These are phyloP conservation scores for Platichthys flesus DNA, from an alignment of 2,113 vertebrate genomes.

Conservation along the genomic window DNA sequence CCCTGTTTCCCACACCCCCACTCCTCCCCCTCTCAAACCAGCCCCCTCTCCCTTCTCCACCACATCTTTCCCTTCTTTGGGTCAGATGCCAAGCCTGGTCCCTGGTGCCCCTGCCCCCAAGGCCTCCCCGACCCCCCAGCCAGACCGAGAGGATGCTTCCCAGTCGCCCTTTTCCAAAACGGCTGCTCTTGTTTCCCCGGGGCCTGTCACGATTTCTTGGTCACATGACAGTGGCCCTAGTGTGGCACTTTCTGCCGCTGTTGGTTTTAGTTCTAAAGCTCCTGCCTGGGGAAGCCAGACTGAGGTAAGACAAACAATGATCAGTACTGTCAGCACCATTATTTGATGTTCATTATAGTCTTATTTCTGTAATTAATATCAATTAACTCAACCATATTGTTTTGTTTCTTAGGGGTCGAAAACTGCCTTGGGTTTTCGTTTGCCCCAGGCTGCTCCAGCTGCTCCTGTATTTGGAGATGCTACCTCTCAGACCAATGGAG, in stretches of 20 bases:
- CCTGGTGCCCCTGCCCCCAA: conserved; percentile 83
- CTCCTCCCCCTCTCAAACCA: conserved; percentile 86
- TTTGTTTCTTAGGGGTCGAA: conserved; percentile 86
- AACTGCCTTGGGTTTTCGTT: conserved; percentile 84
- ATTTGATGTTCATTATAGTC: neutral
- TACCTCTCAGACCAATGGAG: conserved; percentile 88
- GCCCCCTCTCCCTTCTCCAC: conserved; percentile 84
- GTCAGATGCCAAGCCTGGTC: conserved; percentile 85
- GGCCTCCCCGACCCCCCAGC: conserved; percentile 78
- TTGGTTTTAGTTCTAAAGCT: conserved; percentile 84
- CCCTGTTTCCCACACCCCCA: conserved; percentile 65
- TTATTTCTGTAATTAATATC: neutral
- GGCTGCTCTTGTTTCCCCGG: conserved; percentile 83
- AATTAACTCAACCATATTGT: neutral
- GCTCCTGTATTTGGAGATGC: conserved; percentile 85
- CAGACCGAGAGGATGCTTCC: conserved; percentile 85
- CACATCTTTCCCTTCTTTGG: conserved; percentile 88
- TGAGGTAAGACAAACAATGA: conserved; percentile 87
- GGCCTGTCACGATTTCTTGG: conserved; percentile 85
- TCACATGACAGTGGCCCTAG: conserved; percentile 81
- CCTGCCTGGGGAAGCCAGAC: conserved; percentile 82
- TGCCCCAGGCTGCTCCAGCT: conserved; percentile 81
- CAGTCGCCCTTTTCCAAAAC: conserved; percentile 82
- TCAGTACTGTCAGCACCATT: neutral
- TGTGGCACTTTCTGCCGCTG: conserved; percentile 79